Evolutionary conservation across 2,888 invertebrate genomes (phyloP).

Genomic region (Neuroscelio doddi): DNA sequence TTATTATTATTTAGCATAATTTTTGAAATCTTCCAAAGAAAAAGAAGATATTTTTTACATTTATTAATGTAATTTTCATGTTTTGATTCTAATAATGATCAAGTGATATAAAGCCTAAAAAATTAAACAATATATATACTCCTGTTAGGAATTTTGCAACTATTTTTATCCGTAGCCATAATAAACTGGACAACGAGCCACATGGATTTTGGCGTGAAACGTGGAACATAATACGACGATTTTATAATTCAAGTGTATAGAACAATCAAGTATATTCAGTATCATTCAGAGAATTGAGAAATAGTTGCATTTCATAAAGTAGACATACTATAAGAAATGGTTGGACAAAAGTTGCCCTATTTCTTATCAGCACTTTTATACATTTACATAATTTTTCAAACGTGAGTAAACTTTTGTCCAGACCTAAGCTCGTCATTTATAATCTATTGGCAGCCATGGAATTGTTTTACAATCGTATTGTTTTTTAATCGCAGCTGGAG

Average conservation of each 20-base stretch:
- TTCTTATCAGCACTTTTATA: conserved; percentile 1
- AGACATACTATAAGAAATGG: not conserved
- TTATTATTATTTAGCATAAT: no score
- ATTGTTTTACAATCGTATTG: not conserved
- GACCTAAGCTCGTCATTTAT: not conserved
- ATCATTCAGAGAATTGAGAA: no score
- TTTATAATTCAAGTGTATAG: no score
- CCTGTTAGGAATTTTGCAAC: no score
- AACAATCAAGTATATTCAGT: no score
- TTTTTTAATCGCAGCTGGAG: not conserved
- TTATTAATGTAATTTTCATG: not conserved
- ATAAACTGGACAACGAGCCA: not conserved
- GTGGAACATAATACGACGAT: not conserved
- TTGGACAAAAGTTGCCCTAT: not conserved
- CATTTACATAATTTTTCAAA: not conserved
- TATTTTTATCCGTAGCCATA: not conserved
- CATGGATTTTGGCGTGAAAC: not conserved
- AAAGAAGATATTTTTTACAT: no score
- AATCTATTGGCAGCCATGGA: not conserved
- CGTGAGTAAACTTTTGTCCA: not conserved
- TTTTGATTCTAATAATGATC: not conserved
- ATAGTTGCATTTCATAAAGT: not conserved
- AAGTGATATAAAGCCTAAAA: no score
- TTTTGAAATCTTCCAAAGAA: not conserved
- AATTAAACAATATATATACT: no score